Evolutionary conservation across 2,797 vertebrate species (phyloP).

Genomic region (Avahi laniger): DNA sequence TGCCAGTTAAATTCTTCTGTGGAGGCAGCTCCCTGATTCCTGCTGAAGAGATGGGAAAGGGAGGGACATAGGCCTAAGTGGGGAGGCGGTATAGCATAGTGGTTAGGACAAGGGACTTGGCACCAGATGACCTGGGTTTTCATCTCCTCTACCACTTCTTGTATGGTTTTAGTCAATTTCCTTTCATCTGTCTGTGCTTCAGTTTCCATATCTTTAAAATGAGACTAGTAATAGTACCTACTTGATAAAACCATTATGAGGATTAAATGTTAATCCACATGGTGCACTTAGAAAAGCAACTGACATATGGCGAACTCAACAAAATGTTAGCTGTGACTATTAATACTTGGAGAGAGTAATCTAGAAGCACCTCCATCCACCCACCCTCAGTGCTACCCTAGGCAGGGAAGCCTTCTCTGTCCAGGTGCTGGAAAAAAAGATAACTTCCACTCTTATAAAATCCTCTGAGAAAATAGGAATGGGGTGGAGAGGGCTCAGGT

Average conservation of each 20-base stretch:
- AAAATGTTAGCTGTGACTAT: background rate
- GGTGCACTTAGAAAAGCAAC: background rate
- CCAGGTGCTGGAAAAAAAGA: background rate
- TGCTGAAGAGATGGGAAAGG: background rate
- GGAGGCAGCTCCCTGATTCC: background rate
- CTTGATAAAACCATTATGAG: background rate
- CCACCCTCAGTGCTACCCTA: background rate
- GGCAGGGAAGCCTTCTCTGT: background rate
- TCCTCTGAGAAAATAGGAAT: background rate
- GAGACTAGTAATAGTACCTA: background rate
- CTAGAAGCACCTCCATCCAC: background rate
- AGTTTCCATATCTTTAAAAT: background rate
- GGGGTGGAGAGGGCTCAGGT: rapidly evolving
- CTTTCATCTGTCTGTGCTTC: background rate
- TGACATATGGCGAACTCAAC: background rate
- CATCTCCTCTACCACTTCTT: background rate
- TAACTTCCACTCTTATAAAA: background rate
- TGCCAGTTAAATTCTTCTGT: background rate
- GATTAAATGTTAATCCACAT: background rate
- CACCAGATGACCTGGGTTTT: background rate
- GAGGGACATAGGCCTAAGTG: background rate
- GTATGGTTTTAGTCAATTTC: background rate
- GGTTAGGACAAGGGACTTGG: background rate
- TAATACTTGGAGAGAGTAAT: background rate
- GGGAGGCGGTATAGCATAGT: background rate